Percentiles rank a stretch among this genome's conserved stretches.
Evolutionary conservation across 1,140 invertebrate species (phyloP).

Genomic region (Diabrotica undecimpunctata): DNA sequence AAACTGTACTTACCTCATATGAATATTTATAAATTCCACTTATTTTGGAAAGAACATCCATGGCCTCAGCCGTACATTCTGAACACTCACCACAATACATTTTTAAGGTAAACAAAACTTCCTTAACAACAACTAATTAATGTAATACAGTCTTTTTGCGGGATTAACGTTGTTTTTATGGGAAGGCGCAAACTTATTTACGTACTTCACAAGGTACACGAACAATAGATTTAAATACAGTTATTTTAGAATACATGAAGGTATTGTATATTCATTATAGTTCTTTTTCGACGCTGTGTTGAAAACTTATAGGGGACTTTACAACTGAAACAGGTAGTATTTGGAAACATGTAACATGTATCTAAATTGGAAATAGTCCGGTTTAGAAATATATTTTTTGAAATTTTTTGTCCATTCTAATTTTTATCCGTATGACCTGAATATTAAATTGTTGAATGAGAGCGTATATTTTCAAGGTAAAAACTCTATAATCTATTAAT

Average conservation of each 20-base stretch:
- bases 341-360: too few species aligned
- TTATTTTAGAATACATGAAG: not conserved
- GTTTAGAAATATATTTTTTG: too few species aligned
- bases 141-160: not conserved
- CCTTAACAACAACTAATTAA: not conserved
- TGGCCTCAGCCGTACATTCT: constrained; percentile 23
- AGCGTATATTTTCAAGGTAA: too few species aligned
- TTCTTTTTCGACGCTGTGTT: not conserved
- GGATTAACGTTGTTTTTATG: not conserved
- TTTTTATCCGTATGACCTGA: too few species aligned
- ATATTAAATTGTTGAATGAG: too few species aligned
- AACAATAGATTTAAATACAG: not conserved
- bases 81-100: constrained; percentile 30
- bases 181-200: too few species aligned
- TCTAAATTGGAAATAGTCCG: too few species aligned
- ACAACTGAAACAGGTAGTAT: too few species aligned
- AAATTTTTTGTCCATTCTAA: too few species aligned
- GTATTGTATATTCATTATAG: not conserved
- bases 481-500: too few species aligned
- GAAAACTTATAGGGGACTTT: too few species aligned
- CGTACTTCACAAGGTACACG: too few species aligned
- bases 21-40: constrained; percentile 28
- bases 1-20: constrained; percentile 28
- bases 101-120: constrained; percentile 5
- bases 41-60: constrained; percentile 25